A percentile compares a stretch with the other conserved stretches of the same genome.
phyloP scores from a whole-genome alignment of 2,888 invertebrate genomes.

The Alloscopus bannaensis region DNA sequence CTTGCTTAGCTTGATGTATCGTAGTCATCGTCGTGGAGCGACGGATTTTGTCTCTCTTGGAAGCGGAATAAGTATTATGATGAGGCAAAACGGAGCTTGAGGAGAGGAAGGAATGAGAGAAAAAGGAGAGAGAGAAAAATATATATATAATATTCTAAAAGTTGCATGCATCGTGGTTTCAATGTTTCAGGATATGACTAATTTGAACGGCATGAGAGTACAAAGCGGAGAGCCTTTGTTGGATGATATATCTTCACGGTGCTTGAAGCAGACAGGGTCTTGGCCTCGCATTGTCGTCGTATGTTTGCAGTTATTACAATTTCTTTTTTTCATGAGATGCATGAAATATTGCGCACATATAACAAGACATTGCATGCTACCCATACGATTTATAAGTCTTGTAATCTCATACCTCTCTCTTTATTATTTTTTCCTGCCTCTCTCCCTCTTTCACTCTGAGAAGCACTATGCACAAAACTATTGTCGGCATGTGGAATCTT shows the following conservation, averaged over 20 bases:
- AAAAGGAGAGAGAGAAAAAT: constrained; percentile 29
- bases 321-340: constrained; percentile 56
- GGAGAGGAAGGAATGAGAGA: not conserved
- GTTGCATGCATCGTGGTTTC: constrained; percentile 45
- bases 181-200: constrained; percentile 63
- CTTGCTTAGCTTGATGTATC: constrained; percentile 10
- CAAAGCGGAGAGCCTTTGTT: constrained; percentile 53
- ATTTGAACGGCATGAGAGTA: constrained; percentile 61
- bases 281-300: constrained; percentile 60
- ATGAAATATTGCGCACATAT: constrained; percentile 60
- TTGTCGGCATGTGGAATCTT: constrained; percentile 59
- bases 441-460: constrained; percentile 44
- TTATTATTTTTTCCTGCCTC: constrained; percentile 10
- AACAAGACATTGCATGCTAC: constrained; percentile 58
- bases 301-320: constrained; percentile 63
- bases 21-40: not conserved
- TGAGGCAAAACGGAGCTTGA: not conserved
- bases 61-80: constrained; percentile 7
- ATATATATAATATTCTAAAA: constrained; percentile 49
- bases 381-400: constrained; percentile 58
- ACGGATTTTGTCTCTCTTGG: not conserved
- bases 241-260: constrained; percentile 62
- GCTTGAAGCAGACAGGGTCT: constrained; percentile 62
- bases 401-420: constrained; percentile 54
- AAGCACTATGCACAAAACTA: no score